A percentile compares a stretch with the other conserved stretches of the same genome.
phyloP scores from a whole-genome alignment of 2,113 vertebrate species.

The Trochalopteron elliotii region DNA sequence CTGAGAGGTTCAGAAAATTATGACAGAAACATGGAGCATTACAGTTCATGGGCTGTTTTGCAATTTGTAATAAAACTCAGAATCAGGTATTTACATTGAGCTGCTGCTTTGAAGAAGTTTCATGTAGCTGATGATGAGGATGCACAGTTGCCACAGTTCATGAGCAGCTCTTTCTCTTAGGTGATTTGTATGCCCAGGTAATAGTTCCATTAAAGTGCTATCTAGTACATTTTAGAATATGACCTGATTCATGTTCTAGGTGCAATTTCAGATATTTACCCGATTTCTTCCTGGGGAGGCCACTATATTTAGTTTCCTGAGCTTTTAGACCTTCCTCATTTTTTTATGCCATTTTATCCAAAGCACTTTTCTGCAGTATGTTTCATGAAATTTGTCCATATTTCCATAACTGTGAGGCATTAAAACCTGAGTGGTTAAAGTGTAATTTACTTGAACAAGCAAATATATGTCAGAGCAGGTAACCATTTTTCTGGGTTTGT shows the following conservation, averaged over 20 bases:
- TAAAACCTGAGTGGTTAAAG: background rate
- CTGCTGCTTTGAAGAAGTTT: background rate
- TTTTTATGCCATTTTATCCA: background rate
- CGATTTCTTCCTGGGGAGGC: background rate
- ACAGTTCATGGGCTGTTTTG: background rate
- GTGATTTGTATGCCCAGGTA: background rate
- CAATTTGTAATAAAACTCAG: background rate
- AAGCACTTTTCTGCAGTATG: background rate
- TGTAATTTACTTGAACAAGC: background rate
- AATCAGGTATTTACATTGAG: background rate
- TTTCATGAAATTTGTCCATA: background rate
- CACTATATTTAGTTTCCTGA: background rate
- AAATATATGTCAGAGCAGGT: background rate
- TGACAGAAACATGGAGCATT: background rate
- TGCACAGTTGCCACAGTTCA: background rate
- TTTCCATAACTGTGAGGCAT: background rate
- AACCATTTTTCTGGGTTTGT: background rate
- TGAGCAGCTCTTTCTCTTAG: background rate
- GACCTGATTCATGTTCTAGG: background rate
- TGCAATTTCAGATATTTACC: background rate
- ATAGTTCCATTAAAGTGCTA: background rate
- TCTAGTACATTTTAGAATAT: background rate
- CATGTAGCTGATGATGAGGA: background rate
- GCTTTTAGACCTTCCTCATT: background rate
- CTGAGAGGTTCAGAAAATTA: background rate